Evolutionary conservation across 1,140 invertebrate genomes (phyloP).

Genomic region (Platyscapa corneri): DNA sequence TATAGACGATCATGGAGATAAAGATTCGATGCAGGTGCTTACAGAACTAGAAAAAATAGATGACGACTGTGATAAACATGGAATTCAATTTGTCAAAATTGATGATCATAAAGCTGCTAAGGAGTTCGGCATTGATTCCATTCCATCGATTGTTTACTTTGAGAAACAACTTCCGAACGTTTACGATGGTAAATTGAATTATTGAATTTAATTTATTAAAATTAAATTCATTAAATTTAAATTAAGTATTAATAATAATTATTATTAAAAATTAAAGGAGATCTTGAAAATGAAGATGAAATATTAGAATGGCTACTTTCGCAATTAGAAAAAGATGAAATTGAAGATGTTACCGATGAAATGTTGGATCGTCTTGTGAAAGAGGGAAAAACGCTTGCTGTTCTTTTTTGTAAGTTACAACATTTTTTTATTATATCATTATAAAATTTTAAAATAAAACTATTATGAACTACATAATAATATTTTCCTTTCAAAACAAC

Average conservation of each 20-base stretch:
- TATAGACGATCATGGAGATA: constrained; percentile 87
- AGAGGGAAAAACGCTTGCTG: constrained; percentile 90
- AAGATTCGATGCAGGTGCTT: constrained; percentile 88
- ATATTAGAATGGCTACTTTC: constrained; percentile 91
- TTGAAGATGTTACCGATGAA: constrained; percentile 95
- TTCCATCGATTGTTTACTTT: constrained; percentile 93
- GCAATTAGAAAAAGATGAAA: constrained; percentile 93
- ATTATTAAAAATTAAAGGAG: constrained; percentile 75
- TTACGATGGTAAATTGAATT: constrained; percentile 83
- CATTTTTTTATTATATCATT: too few relatives aligned
- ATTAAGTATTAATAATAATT: background rate
- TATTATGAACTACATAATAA: background rate
- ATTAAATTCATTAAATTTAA: background rate
- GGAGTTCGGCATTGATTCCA: constrained; percentile 89
- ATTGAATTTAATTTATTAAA: background rate
- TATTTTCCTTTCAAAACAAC: background rate
- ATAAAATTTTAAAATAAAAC: too few relatives aligned
- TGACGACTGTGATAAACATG: constrained; percentile 92
- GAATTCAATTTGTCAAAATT: constrained; percentile 95
- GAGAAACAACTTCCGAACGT: constrained; percentile 94
- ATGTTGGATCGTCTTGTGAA: constrained; percentile 93
- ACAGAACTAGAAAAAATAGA: constrained; percentile 93
- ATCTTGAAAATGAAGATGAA: constrained; percentile 92
- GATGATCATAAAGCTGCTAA: constrained; percentile 87
- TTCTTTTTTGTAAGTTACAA: constrained; percentile 93